Percentiles rank a stretch among this genome's conserved stretches.
phyloP scores from a whole-genome alignment of 2,888 invertebrate genomes.

The Drosophila subquinaria region DNA sequence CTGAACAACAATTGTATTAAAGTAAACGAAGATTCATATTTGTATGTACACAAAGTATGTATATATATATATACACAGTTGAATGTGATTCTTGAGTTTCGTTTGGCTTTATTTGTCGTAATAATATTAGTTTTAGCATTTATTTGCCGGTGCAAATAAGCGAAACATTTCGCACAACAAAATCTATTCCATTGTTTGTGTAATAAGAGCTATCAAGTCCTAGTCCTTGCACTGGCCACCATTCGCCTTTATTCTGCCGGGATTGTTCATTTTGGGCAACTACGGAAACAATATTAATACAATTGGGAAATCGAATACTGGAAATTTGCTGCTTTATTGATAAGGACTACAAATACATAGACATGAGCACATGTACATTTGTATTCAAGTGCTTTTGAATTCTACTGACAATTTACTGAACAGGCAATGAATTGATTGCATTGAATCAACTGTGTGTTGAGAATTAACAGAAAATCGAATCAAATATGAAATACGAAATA shows the following conservation, averaged over 20 bases:
- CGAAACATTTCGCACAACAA: slow-evolving; percentile 29
- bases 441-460: neutral
- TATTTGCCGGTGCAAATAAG: slow-evolving; percentile 64
- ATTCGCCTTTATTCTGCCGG: slow-evolving; percentile 11
- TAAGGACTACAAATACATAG: slow-evolving; percentile 5
- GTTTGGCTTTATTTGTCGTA: slow-evolving; percentile 61
- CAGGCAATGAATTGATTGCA: slow-evolving; percentile 20
- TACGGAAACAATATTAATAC: slow-evolving; percentile 72
- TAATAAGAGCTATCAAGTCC: slow-evolving; percentile 23
- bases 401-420: slow-evolving; percentile 24
- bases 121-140: slow-evolving; percentile 75
- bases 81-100: slow-evolving; percentile 39
- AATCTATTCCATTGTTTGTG: slow-evolving; percentile 54
- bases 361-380: slow-evolving; percentile 24
- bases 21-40: slow-evolving; percentile 24
- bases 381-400: slow-evolving; percentile 28
- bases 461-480: neutral
- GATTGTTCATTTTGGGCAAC: slow-evolving; percentile 12
- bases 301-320: slow-evolving; percentile 66
- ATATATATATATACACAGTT: slow-evolving; percentile 11
- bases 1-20: slow-evolving; percentile 38
- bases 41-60: neutral
- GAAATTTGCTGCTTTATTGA: slow-evolving; percentile 37
- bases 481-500: neutral
- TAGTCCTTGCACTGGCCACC: slow-evolving; percentile 2